A percentile compares a stretch with the other conserved stretches of the same genome.
These are phyloP conservation scores for Esperia sulphurella DNA, from an alignment of 2,888 invertebrate genomes.

Conservation along the genomic window DNA sequence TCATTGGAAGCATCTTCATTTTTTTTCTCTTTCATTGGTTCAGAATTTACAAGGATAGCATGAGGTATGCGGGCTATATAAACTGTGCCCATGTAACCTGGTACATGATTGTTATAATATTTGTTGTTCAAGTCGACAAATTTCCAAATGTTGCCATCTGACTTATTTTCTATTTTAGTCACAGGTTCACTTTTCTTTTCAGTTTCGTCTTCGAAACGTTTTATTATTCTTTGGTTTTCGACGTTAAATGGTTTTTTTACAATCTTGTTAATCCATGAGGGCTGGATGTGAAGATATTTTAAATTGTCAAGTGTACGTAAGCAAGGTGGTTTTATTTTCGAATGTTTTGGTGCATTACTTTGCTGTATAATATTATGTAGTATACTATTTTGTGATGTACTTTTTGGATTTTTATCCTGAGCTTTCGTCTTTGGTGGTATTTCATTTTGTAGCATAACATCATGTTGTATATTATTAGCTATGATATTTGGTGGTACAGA, in stretches of 20 bases:
- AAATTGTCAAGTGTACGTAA: background rate
- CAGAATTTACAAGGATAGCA: slow-evolving; percentile 24
- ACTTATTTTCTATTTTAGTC: no score
- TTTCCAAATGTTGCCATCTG: slow-evolving; percentile 26
- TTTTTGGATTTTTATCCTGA: background rate
- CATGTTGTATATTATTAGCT: background rate
- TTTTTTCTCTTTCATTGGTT: slow-evolving; percentile 21
- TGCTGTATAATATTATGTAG: background rate
- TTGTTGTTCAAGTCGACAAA: slow-evolving; percentile 27
- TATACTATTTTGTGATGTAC: background rate
- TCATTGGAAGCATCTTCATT: slow-evolving; percentile 10
- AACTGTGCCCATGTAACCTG: slow-evolving; percentile 16
- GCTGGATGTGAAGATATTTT: slow-evolving; percentile 5
- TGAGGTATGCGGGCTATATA: slow-evolving; percentile 21
- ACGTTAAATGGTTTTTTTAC: slow-evolving; percentile 19
- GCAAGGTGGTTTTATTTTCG: background rate
- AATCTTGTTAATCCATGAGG: slow-evolving; percentile 16
- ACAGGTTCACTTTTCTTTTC: background rate
- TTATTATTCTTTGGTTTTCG: slow-evolving; percentile 13
- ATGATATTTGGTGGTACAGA: background rate
- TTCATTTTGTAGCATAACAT: slow-evolving; percentile 2
- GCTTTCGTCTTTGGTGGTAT: slow-evolving; percentile 1
- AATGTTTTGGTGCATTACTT: slow-evolving; percentile 5
- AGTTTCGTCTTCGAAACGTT: no score
- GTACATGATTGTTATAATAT: slow-evolving; percentile 22